phyloP scores from a whole-genome alignment of 2,113 vertebrate genomes.

The Proterorhinus semilunaris region DNA sequence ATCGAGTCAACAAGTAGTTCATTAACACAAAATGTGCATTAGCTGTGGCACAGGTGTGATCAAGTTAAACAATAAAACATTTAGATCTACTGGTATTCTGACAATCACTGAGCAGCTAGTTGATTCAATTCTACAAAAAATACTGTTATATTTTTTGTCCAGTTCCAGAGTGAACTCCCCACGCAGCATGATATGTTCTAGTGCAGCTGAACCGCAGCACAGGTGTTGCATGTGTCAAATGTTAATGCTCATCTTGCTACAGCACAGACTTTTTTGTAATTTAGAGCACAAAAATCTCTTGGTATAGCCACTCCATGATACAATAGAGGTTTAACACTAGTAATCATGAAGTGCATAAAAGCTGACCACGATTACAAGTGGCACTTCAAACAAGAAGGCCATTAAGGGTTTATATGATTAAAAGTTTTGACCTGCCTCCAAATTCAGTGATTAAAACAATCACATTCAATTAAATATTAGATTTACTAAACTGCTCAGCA shows the following conservation, averaged over 20 bases:
- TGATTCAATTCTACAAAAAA: too few species aligned
- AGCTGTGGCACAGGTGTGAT: too few species aligned
- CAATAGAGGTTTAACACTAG: constrained; percentile 58
- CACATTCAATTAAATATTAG: constrained; percentile 76
- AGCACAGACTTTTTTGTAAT: neutral
- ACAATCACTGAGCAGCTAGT: too few species aligned
- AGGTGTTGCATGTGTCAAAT: neutral
- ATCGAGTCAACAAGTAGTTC: too few species aligned
- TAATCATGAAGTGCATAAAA: constrained; percentile 69
- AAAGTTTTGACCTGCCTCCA: constrained; percentile 74
- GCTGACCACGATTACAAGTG: constrained; percentile 69
- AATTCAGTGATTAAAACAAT: constrained; percentile 80
- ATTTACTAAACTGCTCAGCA: constrained; percentile 61
- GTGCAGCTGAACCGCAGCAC: neutral
- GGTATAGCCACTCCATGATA: constrained; percentile 38
- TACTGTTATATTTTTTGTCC: too few species aligned
- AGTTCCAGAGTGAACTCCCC: too few species aligned
- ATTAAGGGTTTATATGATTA: constrained; percentile 75
- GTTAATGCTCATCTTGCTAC: neutral
- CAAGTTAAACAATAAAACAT: neutral
- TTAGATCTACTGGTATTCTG: neutral
- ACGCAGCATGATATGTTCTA: neutral
- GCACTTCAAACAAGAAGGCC: constrained; percentile 72
- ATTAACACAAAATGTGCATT: too few species aligned
- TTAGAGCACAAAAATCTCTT: neutral